A percentile compares a stretch with the other conserved stretches of the same genome.
phyloP scores from a whole-genome alignment of 1,140 invertebrate genomes.

The Metaphire vulgaris region DNA sequence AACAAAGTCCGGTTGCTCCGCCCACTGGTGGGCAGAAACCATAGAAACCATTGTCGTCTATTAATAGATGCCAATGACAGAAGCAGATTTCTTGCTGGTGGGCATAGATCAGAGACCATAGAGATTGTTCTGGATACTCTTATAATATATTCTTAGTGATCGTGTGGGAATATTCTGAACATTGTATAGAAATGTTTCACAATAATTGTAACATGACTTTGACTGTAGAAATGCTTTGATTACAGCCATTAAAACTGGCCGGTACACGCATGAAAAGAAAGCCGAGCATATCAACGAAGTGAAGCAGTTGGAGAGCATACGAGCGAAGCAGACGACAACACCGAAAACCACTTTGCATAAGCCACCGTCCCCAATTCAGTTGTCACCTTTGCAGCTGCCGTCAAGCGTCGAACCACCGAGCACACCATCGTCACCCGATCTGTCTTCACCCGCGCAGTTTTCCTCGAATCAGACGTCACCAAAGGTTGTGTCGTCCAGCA shows the following conservation, averaged over 20 bases:
- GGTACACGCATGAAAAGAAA: conserved; percentile 24
- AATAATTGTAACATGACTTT: too few relatives aligned
- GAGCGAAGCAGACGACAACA: background rate
- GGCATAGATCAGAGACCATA: too few relatives aligned
- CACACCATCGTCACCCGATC: background rate
- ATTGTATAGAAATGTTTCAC: too few relatives aligned
- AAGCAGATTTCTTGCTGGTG: too few relatives aligned
- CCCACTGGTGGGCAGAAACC: too few relatives aligned
- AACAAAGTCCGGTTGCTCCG: too few relatives aligned
- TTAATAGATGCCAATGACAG: too few relatives aligned
- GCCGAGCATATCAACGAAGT: conserved; percentile 18
- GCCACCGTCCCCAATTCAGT: background rate
- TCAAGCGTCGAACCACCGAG: background rate
- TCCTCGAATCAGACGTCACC: background rate
- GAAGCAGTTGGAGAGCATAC: background rate
- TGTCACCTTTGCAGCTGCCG: background rate
- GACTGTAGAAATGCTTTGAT: too few relatives aligned
- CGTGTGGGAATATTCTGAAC: too few relatives aligned
- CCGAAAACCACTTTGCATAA: background rate
- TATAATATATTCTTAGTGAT: too few relatives aligned
- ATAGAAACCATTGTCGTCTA: too few relatives aligned
- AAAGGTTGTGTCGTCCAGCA: background rate
- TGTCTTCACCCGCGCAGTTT: background rate
- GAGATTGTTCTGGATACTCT: too few relatives aligned
- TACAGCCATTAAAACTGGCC: conserved; percentile 18